Evolutionary conservation across 2,113 vertebrate genomes (phyloP).

Genomic region (Aythya baeri): DNA sequence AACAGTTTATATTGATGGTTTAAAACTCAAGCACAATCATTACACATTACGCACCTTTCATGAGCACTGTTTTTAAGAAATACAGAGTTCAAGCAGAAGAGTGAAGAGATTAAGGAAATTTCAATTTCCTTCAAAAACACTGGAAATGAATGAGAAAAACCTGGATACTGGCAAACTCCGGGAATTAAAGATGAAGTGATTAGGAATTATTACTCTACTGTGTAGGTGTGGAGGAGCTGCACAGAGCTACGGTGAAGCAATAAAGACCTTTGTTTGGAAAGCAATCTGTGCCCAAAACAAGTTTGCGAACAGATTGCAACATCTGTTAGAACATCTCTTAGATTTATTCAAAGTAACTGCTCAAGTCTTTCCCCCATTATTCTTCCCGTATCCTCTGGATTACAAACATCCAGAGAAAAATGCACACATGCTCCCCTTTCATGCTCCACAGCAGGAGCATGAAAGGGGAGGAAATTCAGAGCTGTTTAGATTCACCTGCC

Average conservation of each 20-base stretch:
- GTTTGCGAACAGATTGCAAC: neutral
- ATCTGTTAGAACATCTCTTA: neutral
- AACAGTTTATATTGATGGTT: neutral
- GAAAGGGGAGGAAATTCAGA: neutral
- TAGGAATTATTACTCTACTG: neutral
- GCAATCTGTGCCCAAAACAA: neutral
- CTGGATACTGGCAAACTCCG: neutral
- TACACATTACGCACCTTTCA: neutral
- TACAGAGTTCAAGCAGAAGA: neutral
- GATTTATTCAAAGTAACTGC: neutral
- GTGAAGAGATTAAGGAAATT: neutral
- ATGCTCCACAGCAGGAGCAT: neutral
- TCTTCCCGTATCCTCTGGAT: neutral
- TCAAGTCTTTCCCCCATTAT: neutral
- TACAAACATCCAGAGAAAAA: neutral
- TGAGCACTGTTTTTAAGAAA: neutral
- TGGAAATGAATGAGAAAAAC: neutral
- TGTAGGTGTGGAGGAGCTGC: neutral
- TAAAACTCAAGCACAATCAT: neutral
- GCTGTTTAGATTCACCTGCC: neutral
- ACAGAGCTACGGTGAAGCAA: neutral
- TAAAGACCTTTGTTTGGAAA: neutral
- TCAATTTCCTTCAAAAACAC: neutral
- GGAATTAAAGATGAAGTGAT: neutral
- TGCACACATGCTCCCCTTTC: no score